Evolutionary conservation across 2,888 invertebrate genomes (phyloP), one percentile per base, ranked within the genome.

Genomic region (Eristalis tenax): DNA sequence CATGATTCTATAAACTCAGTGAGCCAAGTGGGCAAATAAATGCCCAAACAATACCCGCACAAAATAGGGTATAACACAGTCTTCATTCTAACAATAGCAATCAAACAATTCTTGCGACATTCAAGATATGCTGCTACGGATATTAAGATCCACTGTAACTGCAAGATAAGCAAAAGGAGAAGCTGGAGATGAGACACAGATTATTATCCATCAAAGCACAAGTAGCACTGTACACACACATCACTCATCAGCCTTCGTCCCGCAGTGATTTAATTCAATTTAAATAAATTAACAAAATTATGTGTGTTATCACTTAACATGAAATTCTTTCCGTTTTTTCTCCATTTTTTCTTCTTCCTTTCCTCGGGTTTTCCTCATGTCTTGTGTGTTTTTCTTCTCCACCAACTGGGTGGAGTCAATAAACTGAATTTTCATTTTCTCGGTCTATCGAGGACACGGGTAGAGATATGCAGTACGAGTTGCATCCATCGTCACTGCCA

Each of bases 221-320:
- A 18, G 28, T 35, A 35, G 18, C n/a, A 32, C 64, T 32, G 63
- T 28, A 18, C 28, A 35, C 64, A 35, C 22, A 22, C 22, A 35
- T 35, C 35, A 22, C n/a, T 22, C 32, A 18, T 2, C 64, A 65
- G 18, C 38, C 35, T 23, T 77, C 78, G 79, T 83, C 74, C 26
- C 59, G 80, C 78, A 70, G 82, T 83, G 86, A 86, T 86, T 83
- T 86, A 86, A 86, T 82, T 86, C 83, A 86, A 86, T 86, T 86
- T 78, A 86, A 86, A 69, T 83, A 79, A 86, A 86, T 86, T 86
- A 83, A 86, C 64, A 70, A 83, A 78, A 78, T 74, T 78, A 77
- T 73, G 66, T 43, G 68, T 71, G 76, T 32, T 73, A 77, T 74
- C 69, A 32, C 64, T 71, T 26, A 32, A n/a, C 10, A 56, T 59